Percentiles rank a stretch among this genome's conserved stretches.
These are phyloP conservation scores for Heliconius eleuchia DNA, from an alignment of 1,140 invertebrate species.

Conservation along the genomic window DNA sequence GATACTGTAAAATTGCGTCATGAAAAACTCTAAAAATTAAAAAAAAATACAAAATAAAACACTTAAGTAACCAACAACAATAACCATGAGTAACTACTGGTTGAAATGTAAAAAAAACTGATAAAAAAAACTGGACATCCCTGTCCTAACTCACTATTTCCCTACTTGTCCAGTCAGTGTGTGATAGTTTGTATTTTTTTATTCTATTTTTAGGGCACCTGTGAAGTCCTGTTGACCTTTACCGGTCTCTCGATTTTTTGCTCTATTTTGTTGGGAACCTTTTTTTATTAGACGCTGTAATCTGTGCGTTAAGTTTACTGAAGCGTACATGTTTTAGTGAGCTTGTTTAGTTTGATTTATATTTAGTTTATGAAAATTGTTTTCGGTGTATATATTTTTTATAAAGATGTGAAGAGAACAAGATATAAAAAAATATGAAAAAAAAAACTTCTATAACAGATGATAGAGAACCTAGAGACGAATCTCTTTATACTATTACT, in stretches of 20 bases:
- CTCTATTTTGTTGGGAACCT: conserved; percentile 47
- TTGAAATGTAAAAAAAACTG: not conserved
- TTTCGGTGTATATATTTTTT: not conserved
- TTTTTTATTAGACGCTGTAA: conserved; percentile 48
- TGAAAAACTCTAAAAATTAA: too few species aligned
- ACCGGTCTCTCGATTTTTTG: conserved; percentile 44
- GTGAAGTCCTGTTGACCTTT: conserved; percentile 56
- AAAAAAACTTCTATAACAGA: too few species aligned
- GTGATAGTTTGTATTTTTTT: conserved; percentile 53
- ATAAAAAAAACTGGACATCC: not conserved
- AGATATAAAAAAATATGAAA: too few species aligned
- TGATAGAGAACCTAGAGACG: too few species aligned
- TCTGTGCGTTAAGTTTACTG: conserved; percentile 34
- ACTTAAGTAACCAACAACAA: too few species aligned
- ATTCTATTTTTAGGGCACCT: conserved; percentile 67
- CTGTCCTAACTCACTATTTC: conserved; percentile 41
- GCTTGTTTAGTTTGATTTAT: not conserved
- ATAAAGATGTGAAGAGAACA: too few species aligned
- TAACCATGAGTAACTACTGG: not conserved
- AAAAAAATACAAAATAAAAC: too few species aligned
- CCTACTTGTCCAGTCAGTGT: conserved; percentile 34
- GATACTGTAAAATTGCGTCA: too few species aligned
- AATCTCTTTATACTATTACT: too few species aligned
- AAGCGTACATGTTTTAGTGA: conserved; percentile 15
- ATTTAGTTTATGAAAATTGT: not conserved